These are phyloP conservation scores for Ctenopoma kingsleyae DNA, from an alignment of 2,797 vertebrate species.

Conservation along the genomic window DNA sequence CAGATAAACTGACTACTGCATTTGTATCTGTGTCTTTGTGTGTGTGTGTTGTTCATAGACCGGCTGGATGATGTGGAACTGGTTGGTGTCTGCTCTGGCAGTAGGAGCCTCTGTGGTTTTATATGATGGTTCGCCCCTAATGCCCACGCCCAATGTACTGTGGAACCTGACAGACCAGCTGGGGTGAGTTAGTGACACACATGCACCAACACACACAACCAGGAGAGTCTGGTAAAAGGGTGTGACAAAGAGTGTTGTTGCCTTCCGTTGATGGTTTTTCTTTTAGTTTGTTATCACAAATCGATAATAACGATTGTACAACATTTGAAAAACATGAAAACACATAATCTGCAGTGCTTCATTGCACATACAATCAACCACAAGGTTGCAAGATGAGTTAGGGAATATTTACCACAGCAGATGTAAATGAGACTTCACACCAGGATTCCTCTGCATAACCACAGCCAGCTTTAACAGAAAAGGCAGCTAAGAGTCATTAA, in stretches of 20 bases:
- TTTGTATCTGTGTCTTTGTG: conserved; percentile 15
- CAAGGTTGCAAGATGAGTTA: not conserved
- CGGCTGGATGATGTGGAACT: conserved; percentile 99
- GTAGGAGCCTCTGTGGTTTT: conserved; percentile 93
- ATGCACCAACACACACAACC: not conserved
- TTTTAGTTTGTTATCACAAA: not conserved
- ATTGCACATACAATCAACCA: no score
- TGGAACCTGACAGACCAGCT: conserved; percentile 95
- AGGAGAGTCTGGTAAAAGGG: conserved; percentile 6
- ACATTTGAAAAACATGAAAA: not conserved
- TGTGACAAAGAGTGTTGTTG: not conserved
- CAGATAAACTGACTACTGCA: conserved; percentile 52
- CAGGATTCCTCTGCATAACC: not conserved
- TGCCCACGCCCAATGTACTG: conserved; percentile 91
- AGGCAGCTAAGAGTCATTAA: not conserved
- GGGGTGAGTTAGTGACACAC: conserved; percentile 83
- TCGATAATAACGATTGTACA: not conserved
- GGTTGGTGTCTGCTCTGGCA: conserved; percentile 92
- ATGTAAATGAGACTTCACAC: not conserved
- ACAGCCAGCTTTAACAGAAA: no score
- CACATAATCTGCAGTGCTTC: not conserved
- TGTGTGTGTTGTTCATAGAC: conserved; percentile 78
- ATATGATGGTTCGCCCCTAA: conserved; percentile 96
- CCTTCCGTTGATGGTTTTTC: not conserved
- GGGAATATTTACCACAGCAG: not conserved